phyloP scores from a whole-genome alignment of 2,888 invertebrate genomes.

The Sacculina carcini region DNA sequence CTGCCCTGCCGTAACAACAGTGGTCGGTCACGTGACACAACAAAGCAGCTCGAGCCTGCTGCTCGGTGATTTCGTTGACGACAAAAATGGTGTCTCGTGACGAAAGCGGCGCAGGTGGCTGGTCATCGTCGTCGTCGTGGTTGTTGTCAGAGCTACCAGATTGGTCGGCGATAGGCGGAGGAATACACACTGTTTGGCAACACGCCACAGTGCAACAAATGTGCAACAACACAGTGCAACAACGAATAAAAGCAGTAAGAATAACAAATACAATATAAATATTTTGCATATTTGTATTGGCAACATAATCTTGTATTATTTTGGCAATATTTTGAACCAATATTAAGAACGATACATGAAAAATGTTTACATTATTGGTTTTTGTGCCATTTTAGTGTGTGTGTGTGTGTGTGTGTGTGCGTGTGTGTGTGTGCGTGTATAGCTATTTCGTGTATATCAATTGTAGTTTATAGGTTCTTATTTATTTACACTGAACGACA shows the following conservation, averaged over 20 bases:
- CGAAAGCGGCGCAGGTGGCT: constrained; percentile 4
- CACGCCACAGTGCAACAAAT: not conserved
- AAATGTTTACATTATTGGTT: too few relatives aligned
- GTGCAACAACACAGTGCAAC: too few relatives aligned
- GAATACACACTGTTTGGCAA: constrained; percentile 14
- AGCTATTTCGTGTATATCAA: too few relatives aligned
- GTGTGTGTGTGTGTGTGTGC: too few relatives aligned
- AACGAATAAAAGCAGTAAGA: too few relatives aligned
- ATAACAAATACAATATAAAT: not conserved
- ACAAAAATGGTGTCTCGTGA: constrained; percentile 12
- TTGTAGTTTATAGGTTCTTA: too few relatives aligned
- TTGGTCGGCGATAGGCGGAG: constrained; percentile 17
- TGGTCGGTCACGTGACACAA: constrained; percentile 22
- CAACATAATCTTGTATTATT: too few relatives aligned
- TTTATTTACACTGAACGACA: too few relatives aligned
- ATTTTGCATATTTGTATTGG: not conserved
- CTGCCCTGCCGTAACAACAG: constrained; percentile 26
- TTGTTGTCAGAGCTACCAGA: constrained; percentile 5
- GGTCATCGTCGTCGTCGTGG: constrained; percentile 14
- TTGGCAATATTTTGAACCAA: too few relatives aligned
- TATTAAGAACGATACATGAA: constrained; percentile 10
- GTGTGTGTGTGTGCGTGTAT: too few relatives aligned
- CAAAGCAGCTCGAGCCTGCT: constrained; percentile 23
- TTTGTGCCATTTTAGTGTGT: too few relatives aligned
- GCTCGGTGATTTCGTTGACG: constrained; percentile 16